A percentile compares a stretch with the other conserved stretches of the same genome.
These are phyloP conservation scores for Cephus rjabovi DNA, from an alignment of 2,888 invertebrate genomes.

Conservation along the genomic window DNA sequence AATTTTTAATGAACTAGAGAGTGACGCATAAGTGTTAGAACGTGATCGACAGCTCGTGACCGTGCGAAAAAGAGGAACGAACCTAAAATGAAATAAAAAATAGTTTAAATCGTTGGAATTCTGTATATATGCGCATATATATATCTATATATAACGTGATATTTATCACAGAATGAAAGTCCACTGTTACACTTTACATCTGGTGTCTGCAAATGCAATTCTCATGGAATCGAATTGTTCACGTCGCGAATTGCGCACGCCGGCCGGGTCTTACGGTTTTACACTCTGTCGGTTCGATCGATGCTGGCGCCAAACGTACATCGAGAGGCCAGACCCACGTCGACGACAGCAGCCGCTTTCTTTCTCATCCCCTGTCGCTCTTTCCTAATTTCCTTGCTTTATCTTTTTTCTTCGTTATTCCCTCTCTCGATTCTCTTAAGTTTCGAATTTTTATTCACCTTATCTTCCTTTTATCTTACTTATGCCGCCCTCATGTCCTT, in stretches of 20 bases:
- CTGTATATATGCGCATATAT: neutral
- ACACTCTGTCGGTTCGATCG: neutral
- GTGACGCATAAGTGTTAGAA: neutral
- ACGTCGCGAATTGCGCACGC: conserved; percentile 1
- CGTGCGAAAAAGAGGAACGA: neutral
- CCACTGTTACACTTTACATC: neutral
- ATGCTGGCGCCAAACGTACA: neutral
- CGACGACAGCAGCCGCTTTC: neutral
- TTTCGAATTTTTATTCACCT: neutral
- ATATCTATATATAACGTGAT: neutral
- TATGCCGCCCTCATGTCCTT: neutral
- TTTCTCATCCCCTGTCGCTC: neutral
- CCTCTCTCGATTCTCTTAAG: neutral
- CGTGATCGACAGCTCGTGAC: neutral
- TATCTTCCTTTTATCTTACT: neutral
- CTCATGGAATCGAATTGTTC: neutral
- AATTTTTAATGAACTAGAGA: neutral
- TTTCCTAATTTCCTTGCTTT: neutral
- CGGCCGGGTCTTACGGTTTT: neutral
- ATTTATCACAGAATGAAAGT: neutral
- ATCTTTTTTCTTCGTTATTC: neutral
- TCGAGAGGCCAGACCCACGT: neutral
- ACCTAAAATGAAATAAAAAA: neutral
- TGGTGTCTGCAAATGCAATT: neutral
- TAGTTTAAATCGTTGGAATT: neutral